Evolutionary conservation across 2,113 vertebrate genomes (phyloP).

Genomic region (Rhineura floridana): DNA sequence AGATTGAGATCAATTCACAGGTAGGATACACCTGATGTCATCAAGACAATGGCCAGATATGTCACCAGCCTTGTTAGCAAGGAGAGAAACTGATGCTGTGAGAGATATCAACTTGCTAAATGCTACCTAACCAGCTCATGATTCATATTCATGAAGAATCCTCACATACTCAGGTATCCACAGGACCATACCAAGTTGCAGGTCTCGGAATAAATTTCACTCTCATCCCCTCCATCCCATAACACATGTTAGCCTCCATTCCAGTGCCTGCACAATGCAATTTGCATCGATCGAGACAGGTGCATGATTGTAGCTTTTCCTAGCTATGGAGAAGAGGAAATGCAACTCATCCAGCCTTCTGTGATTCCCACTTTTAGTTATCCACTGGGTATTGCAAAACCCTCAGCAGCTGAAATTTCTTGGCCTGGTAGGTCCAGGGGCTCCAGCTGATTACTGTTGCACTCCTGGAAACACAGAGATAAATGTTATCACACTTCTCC

Average conservation of each 20-base stretch:
- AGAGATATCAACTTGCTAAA: not conserved
- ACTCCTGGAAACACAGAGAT: constrained; percentile 27
- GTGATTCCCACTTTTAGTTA: constrained; percentile 6
- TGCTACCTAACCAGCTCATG: not conserved
- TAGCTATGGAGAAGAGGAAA: not conserved
- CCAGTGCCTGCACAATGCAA: not conserved
- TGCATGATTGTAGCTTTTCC: not conserved
- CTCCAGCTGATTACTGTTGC: not conserved
- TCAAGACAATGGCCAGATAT: not conserved
- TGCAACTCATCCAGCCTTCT: constrained; percentile 1
- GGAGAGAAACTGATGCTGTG: not conserved
- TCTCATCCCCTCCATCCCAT: not conserved
- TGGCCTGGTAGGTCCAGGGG: constrained; percentile 7
- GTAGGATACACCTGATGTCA: not conserved
- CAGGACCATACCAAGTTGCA: not conserved
- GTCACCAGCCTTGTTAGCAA: not conserved
- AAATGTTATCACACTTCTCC: constrained; percentile 25
- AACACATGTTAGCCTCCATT: not conserved
- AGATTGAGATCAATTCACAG: not conserved
- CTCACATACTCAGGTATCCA: not conserved
- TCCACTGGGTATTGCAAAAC: not conserved
- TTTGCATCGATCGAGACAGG: not conserved
- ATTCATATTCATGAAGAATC: not conserved
- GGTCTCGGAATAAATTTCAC: not conserved
- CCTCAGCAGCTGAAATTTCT: not conserved